Evolutionary conservation across 2,113 vertebrate genomes (phyloP).

Genomic region (Lycocorax pyrrhopterus): DNA sequence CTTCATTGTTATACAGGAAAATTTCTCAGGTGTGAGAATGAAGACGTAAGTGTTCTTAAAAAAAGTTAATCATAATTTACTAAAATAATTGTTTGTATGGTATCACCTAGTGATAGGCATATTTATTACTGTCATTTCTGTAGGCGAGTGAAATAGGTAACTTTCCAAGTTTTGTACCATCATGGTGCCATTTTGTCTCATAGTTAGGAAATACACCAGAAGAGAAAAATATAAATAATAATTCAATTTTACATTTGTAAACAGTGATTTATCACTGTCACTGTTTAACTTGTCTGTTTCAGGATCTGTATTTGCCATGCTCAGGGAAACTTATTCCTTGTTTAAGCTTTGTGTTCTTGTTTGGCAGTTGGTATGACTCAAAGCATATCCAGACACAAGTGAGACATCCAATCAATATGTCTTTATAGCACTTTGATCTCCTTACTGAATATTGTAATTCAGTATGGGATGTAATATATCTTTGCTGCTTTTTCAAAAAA

Average conservation of each 20-base stretch:
- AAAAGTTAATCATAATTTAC: not conserved
- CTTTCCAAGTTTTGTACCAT: not conserved
- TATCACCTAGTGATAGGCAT: not conserved
- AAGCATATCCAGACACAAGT: not conserved
- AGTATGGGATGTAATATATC: not conserved
- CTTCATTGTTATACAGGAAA: not conserved
- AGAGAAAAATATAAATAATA: not conserved
- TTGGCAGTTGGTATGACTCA: not conserved
- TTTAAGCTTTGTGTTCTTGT: not conserved
- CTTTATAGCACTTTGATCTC: slow-evolving; percentile 32
- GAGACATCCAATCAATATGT: not conserved
- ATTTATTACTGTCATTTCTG: not conserved
- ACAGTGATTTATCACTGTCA: not conserved
- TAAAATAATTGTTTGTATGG: not conserved
- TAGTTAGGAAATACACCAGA: not conserved
- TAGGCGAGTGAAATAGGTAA: not conserved
- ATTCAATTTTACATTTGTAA: not conserved
- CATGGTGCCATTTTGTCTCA: not conserved
- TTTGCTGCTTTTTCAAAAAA: not conserved
- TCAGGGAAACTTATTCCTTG: not conserved
- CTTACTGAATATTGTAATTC: not conserved
- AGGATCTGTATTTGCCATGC: not conserved
- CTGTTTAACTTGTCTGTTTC: not conserved
- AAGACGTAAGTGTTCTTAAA: not conserved
- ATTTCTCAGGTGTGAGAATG: not conserved